These are phyloP conservation scores for Epinotia demarniana DNA, from an alignment of 2,888 invertebrate genomes.

Conservation along the genomic window DNA sequence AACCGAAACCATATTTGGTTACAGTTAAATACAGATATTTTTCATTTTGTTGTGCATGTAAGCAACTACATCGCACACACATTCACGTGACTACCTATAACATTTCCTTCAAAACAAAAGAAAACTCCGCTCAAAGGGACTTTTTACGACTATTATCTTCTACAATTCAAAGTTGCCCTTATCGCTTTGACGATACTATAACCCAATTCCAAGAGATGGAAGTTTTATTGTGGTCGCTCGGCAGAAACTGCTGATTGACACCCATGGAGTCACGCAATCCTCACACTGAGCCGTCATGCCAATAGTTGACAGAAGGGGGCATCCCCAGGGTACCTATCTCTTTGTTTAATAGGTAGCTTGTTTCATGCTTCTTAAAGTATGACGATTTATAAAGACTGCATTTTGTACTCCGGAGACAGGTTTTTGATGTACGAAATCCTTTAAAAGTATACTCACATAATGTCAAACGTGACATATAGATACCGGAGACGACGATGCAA, in stretches of 20 bases:
- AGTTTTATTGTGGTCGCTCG: constrained; percentile 17
- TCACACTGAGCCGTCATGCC: background rate
- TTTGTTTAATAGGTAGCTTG: too few species aligned
- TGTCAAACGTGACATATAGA: too few species aligned
- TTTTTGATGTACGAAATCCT: too few species aligned
- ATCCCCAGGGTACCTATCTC: background rate
- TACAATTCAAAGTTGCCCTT: constrained; percentile 5
- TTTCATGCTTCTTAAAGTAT: background rate
- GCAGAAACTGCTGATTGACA: constrained; percentile 16
- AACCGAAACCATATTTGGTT: constrained; percentile 32
- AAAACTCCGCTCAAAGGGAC: background rate
- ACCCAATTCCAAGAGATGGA: background rate
- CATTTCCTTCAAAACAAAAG: background rate
- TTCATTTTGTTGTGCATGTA: background rate
- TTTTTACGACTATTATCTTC: constrained; percentile 1
- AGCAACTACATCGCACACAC: background rate
- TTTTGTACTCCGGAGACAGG: too few species aligned
- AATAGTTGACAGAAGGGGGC: background rate
- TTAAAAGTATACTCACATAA: too few species aligned
- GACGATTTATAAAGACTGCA: too few species aligned
- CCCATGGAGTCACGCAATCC: constrained; percentile 28
- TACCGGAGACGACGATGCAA: too few species aligned
- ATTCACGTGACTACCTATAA: background rate
- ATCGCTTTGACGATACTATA: constrained; percentile 5
- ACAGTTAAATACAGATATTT: constrained; percentile 7